phyloP scores from a whole-genome alignment of 2,888 invertebrate species.

The Lepidocyrtinus sp. region DNA sequence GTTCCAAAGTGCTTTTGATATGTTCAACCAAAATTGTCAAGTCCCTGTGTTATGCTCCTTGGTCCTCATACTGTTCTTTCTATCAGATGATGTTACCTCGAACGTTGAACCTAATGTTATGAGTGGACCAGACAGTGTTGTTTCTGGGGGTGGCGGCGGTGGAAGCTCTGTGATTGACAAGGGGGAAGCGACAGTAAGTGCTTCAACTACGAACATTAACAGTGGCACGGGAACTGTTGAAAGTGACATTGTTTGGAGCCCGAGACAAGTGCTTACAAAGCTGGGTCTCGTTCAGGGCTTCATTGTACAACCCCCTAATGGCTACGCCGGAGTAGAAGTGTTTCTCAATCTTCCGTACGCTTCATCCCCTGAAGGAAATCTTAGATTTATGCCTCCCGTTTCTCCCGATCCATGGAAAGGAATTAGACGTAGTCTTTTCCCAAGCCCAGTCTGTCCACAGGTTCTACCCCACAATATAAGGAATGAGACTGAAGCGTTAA shows the following conservation, averaged over 20 bases:
- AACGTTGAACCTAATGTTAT: slow-evolving; percentile 49
- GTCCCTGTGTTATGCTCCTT: slow-evolving; percentile 50
- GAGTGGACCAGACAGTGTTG: slow-evolving; percentile 29
- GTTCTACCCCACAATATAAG: slow-evolving; percentile 80
- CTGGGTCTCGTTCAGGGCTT: slow-evolving; percentile 59
- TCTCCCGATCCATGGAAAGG: slow-evolving; percentile 93
- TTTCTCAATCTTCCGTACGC: slow-evolving; percentile 85
- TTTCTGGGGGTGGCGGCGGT: slow-evolving; percentile 16
- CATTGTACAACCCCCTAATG: slow-evolving; percentile 56
- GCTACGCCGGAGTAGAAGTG: slow-evolving; percentile 58
- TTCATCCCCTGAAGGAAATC: slow-evolving; percentile 90
- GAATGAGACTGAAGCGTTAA: slow-evolving; percentile 86
- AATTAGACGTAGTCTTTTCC: slow-evolving; percentile 84
- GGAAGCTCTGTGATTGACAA: slow-evolving; percentile 15
- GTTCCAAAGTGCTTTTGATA: slow-evolving; percentile 44
- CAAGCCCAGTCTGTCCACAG: slow-evolving; percentile 94
- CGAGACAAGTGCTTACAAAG: slow-evolving; percentile 59
- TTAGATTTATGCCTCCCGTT: slow-evolving; percentile 95
- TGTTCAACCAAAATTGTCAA: slow-evolving; percentile 49
- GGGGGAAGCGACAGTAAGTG: not conserved
- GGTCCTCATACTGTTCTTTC: slow-evolving; percentile 42
- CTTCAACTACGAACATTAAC: slow-evolving; percentile 10
- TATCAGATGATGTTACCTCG: slow-evolving; percentile 51
- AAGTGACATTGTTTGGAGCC: slow-evolving; percentile 54
- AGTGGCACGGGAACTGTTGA: not conserved